A percentile compares a stretch with the other conserved stretches of the same genome.
These are phyloP conservation scores for Dicrostonyx torquatus DNA, from an alignment of 2,797 vertebrate species.

Conservation along the genomic window DNA sequence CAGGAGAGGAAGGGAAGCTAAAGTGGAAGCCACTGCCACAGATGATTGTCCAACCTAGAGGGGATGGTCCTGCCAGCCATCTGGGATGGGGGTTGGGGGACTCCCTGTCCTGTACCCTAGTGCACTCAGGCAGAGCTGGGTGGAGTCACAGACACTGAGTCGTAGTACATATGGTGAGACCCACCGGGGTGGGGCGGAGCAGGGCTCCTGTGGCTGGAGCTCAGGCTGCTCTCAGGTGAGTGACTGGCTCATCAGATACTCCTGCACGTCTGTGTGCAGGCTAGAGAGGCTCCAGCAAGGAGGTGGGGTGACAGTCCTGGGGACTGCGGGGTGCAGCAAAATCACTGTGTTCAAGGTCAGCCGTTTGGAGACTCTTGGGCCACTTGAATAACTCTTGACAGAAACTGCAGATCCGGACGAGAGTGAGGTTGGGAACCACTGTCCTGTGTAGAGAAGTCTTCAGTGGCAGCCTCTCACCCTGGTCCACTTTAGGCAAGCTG, in stretches of 20 bases:
- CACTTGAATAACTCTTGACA: not conserved
- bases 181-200: not conserved
- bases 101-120: not conserved
- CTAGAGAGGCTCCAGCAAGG: not conserved
- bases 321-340: not conserved
- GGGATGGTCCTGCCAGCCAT: not conserved
- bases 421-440: not conserved
- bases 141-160: not conserved
- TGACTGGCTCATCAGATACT: too few species aligned
- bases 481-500: not conserved
- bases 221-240: not conserved
- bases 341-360: not conserved
- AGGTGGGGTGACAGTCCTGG: not conserved
- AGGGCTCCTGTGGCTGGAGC: rapidly evolving
- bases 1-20: not conserved
- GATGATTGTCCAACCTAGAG: not conserved
- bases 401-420: not conserved
- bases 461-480: not conserved
- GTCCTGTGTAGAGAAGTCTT: not conserved
- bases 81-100: not conserved
- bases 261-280: not conserved
- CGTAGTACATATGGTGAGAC: too few species aligned
- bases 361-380: conserved; percentile 8
- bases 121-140: not conserved
- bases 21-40: not conserved